Evolutionary conservation across 2,888 invertebrate species (phyloP).

Genomic region (Sceliomorpha sp.): DNA sequence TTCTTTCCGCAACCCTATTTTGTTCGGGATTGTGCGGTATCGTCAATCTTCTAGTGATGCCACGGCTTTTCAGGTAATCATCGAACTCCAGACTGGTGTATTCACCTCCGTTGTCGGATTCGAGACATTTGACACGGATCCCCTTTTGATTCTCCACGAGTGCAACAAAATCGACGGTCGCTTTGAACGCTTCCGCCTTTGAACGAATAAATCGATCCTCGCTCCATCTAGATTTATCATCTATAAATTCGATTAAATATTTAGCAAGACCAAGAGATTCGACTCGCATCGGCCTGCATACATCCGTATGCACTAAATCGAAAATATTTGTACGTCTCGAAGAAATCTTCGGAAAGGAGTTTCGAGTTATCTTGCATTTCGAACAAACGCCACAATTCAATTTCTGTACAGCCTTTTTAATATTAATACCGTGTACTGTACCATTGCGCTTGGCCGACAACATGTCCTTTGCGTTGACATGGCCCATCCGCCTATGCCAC

Average conservation of each 20-base stretch:
- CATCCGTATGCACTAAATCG: conserved; percentile 53
- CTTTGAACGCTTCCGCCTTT: not conserved
- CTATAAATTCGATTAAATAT: conserved; percentile 57
- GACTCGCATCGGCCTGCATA: conserved; percentile 53
- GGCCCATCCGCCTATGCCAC: conserved; percentile 28
- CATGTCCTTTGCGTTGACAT: conserved; percentile 19
- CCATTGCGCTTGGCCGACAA: not conserved
- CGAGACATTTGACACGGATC: too few relatives aligned
- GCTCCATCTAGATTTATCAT: conserved; percentile 53
- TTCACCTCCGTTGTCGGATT: too few relatives aligned
- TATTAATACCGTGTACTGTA: conserved; percentile 8
- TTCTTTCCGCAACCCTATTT: too few relatives aligned
- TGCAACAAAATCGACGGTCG: too few relatives aligned
- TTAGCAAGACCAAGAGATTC: conserved; percentile 29
- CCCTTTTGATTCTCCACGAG: too few relatives aligned
- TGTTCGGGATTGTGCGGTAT: too few relatives aligned
- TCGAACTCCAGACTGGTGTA: too few relatives aligned
- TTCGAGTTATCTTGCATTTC: conserved; percentile 4
- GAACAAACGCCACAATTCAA: conserved; percentile 6
- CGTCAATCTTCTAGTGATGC: too few relatives aligned
- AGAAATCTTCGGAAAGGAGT: conserved; percentile 11
- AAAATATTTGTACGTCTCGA: conserved; percentile 2
- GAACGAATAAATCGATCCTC: conserved; percentile 6
- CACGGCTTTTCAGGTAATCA: too few relatives aligned
- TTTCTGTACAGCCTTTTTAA: not conserved